A percentile compares a stretch with the other conserved stretches of the same genome.
Conservation (phyloP, 1,140 invertebrate species). For the Caenorhabditis inopinata region DNA sequence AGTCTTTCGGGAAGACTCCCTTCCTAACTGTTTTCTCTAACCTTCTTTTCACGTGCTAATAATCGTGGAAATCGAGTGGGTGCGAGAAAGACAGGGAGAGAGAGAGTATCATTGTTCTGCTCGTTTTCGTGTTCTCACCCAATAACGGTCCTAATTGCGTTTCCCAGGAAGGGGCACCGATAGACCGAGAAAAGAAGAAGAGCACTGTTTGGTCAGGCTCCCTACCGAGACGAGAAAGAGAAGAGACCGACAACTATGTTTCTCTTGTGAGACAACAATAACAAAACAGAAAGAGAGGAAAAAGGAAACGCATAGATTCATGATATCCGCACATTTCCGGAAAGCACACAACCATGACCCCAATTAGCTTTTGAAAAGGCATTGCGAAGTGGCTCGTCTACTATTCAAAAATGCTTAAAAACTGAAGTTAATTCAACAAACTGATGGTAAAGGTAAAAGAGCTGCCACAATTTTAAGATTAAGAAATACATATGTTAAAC, state of each 20-base stretch:
- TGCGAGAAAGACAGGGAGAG: no score
- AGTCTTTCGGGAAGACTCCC: background rate
- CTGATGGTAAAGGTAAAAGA: no score
- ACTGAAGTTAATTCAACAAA: no score
- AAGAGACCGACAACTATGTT: background rate
- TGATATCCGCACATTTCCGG: slow-evolving; percentile 21
- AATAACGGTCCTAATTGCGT: background rate
- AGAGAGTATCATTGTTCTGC: background rate
- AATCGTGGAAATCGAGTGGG: background rate
- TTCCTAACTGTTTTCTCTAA: background rate
- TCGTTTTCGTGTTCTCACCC: background rate
- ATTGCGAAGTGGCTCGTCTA: no score
- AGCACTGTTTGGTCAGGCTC: background rate
- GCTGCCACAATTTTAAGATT: no score
- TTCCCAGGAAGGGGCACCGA: background rate
- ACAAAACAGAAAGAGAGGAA: background rate
- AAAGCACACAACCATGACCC: background rate
- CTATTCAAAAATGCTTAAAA: no score
- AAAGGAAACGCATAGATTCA: background rate
- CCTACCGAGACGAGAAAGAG: background rate
- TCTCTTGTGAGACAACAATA: background rate
- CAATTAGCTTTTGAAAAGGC: background rate
- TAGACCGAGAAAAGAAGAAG: no score
- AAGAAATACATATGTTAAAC: no score
- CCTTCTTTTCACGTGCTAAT: background rate